A percentile compares a stretch with the other conserved stretches of the same genome.
These are phyloP conservation scores for Boulengeromyrus knoepffleri DNA, from an alignment of 2,113 vertebrate genomes.

Conservation along the genomic window DNA sequence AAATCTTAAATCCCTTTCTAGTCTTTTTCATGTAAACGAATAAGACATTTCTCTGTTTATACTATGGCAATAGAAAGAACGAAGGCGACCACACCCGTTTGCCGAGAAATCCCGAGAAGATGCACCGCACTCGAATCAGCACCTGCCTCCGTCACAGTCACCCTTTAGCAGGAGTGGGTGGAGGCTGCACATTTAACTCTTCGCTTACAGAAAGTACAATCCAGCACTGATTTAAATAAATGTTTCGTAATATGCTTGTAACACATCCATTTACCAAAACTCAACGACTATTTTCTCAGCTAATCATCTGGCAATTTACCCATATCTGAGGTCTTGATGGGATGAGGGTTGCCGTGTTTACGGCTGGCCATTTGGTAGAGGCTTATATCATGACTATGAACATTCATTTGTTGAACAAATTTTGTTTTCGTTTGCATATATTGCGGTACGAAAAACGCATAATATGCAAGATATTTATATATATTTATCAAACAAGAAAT, in stretches of 20 bases:
- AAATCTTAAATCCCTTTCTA: not conserved
- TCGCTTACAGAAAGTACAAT: slow-evolving; percentile 16
- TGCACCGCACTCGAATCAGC: slow-evolving; percentile 41
- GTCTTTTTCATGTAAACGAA: not conserved
- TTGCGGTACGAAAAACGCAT: not conserved
- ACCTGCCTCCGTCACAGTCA: slow-evolving; percentile 52
- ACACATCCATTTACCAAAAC: not conserved
- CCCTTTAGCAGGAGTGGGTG: slow-evolving; percentile 39
- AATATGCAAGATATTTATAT: not conserved
- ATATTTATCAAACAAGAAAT: not conserved
- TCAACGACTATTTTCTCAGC: not conserved
- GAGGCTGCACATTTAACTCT: slow-evolving; percentile 45
- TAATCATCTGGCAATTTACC: not conserved
- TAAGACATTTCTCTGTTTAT: not conserved
- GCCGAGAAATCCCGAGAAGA: slow-evolving; percentile 39
- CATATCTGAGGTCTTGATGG: not conserved
- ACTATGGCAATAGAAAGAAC: not conserved
- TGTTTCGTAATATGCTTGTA: not conserved
- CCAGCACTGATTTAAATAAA: not conserved
- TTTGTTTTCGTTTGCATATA: not conserved
- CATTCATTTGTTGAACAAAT: not conserved
- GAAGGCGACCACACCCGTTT: slow-evolving; percentile 54
- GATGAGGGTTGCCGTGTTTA: not conserved
- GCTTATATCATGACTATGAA: not conserved
- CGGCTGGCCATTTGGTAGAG: not conserved